Evolutionary conservation across 2,113 vertebrate genomes (phyloP), one percentile per base, ranked within the genome.

Genomic region (Nothocercus nigrocapillus): DNA sequence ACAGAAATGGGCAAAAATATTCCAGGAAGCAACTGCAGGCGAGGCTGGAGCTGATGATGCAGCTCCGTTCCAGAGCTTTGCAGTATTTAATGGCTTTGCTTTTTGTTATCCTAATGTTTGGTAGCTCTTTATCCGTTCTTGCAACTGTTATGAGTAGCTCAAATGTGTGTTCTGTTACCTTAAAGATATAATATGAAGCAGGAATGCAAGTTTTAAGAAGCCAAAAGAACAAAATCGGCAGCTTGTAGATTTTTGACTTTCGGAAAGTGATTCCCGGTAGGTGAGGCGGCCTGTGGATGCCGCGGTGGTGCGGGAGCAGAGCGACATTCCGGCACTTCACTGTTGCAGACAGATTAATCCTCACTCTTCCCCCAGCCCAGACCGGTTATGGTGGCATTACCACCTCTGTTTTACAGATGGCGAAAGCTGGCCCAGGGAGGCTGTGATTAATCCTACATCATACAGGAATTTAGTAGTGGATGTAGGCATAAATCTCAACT

Each of bases 1-100:
- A 32, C 19, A 62, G 16, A 76, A 85, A 45, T 70, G 94, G 34
- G 92, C 93, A 40, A 54, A 59, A 38, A 91, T 81, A 36, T 94
- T 96, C 74, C 92, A 61, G 4, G 90, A 91, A 36, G 91, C 95
- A 3, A 85, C 90, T 7, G 51, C 49, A 7, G 93, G 94, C 7
- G 82, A 89, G 5, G 76, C 77, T 47, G 92, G 92, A 93, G 90
- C 90, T 90, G 81, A 66, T 15, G 38, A 62, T 27, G n/a, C 9
- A 25, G 20, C 30, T 10, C 9, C 28, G 6, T 30, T 18, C 18
- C n/a, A 22, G 18, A 36, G 27, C 32, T 13, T 14, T 58, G 25
- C 22, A 13, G 14, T 70, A 36, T 70, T 51, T 18, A 24, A n/a
- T 79, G 44, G 36, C 30, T 45, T 17, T 32, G 70, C 47, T n/a